Base-by-base conservation (phyloP, 2,113 vertebrate genomes). In the Amblyornis subalaris region DNA sequence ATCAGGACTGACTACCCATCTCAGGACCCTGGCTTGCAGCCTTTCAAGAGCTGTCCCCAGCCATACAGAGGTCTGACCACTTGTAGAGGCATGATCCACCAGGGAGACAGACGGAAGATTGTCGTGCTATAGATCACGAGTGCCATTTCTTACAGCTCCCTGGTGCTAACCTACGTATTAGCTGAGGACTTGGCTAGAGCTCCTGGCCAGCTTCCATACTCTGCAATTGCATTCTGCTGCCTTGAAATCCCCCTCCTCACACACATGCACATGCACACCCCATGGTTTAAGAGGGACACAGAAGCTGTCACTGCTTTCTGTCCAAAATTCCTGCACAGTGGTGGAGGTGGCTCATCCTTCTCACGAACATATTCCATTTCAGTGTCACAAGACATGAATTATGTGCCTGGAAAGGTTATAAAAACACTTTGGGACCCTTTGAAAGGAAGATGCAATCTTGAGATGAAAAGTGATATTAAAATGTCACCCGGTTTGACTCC, bases 381-480 rank as follows among this genome's bases (percentile, higher is more conserved):
- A 74, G 35, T 44, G 36, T 25, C 51, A 73, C 1, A 5, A 83
- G 53, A 91, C 28, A 53, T 78, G 44, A 95, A 88, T 90, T 77
- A 90, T 35, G 44, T 67, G 33, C 29, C 77, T 88, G 62, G 58
- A 85, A 96, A 73, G 65, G 47, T 88, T 90, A 88, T 84, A 86
- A 95, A 91, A 94, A 66, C 66, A 85, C 73, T 74, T 91, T 76
- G 84, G 58, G 70, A 92, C 19, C 50, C 66, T 89, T 82, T 89
- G 85, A 90, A 92, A 93, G 35, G 77, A 87, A 94, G 72, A 77
- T 44, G 60, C 36, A 87, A 87, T 82, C 85, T 93, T 88, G 66
- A 94, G 64, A 88, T 88, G 71, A 95, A 90, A 90, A 88, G 60
- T 35, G 35, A 33, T 95, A 94, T 88, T 93, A 86, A 96, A 93